These are phyloP conservation scores for Pogonomyrmex californicus DNA, from an alignment of 1,140 invertebrate species.

Conservation along the genomic window DNA sequence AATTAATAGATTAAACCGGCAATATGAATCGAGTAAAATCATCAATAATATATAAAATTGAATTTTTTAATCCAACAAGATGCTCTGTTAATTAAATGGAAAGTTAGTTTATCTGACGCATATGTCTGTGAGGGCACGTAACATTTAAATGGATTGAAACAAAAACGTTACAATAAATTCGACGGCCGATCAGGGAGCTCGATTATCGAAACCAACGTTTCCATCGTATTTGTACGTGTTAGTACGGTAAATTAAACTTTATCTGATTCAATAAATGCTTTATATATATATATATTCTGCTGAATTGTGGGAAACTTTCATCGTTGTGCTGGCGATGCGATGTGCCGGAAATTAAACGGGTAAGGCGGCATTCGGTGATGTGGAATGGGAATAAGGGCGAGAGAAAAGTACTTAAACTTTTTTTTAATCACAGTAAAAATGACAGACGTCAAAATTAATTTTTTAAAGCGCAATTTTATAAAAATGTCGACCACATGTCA, in stretches of 20 bases:
- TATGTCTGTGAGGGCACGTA: neutral
- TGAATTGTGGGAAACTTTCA: conserved; percentile 58
- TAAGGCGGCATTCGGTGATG: conserved; percentile 44
- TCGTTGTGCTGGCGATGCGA: conserved; percentile 27
- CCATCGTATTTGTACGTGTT: conserved; percentile 48
- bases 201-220: conserved; percentile 50
- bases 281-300: conserved; percentile 15
- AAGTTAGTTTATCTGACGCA: neutral
- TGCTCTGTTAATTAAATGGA: conserved; percentile 1
- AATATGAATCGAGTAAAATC: neutral
- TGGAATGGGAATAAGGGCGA: conserved; percentile 21
- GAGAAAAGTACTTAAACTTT: conserved; percentile 43
- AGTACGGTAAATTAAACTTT: conserved; percentile 63
- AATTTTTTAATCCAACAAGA: neutral
- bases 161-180: conserved; percentile 46
- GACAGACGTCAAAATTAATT: conserved; percentile 23
- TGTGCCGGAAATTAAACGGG: conserved; percentile 59
- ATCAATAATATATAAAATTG: neutral
- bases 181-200: neutral
- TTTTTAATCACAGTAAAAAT: conserved; percentile 37
- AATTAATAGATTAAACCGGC: no score
- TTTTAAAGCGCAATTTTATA: conserved; percentile 32
- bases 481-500: conserved; percentile 20
- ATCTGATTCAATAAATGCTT: conserved; percentile 63
- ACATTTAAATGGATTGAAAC: conserved; percentile 34